Evolutionary conservation across 2,888 invertebrate genomes (phyloP).

Genomic region (Acronicta alni): DNA sequence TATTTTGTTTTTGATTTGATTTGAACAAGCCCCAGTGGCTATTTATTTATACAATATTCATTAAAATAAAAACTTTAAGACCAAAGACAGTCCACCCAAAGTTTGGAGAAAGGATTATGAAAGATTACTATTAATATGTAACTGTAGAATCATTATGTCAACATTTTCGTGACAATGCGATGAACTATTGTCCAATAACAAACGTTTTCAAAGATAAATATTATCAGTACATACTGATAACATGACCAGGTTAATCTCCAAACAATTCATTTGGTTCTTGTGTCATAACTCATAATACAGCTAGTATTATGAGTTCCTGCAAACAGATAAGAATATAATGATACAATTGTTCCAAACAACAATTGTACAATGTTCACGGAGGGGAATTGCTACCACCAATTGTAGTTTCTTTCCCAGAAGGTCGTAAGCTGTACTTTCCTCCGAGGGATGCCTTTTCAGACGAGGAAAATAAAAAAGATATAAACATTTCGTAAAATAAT

Average conservation of each 20-base stretch:
- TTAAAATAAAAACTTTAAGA: no score
- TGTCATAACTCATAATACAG: slow-evolving; percentile 9
- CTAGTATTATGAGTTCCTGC: slow-evolving; percentile 4
- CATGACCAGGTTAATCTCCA: slow-evolving; percentile 8
- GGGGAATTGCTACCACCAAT: no score
- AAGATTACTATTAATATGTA: not conserved
- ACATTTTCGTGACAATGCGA: slow-evolving; percentile 18
- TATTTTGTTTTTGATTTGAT: no score
- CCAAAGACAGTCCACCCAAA: not conserved
- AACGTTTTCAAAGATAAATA: slow-evolving; percentile 31
- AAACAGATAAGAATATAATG: not conserved
- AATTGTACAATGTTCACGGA: not conserved
- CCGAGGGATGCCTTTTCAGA: no score
- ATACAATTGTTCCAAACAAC: not conserved
- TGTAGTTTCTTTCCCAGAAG: no score
- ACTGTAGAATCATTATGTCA: slow-evolving; percentile 20
- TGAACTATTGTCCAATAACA: slow-evolving; percentile 27
- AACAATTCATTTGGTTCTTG: slow-evolving; percentile 23
- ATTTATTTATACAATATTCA: no score
- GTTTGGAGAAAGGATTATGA: not conserved
- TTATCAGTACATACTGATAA: slow-evolving; percentile 36
- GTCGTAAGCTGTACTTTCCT: no score
- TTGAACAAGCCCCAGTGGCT: no score
- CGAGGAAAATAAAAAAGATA: no score
- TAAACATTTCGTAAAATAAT: no score